phyloP scores from a whole-genome alignment of 2,888 invertebrate genomes.

The Monochamus alternatus region DNA sequence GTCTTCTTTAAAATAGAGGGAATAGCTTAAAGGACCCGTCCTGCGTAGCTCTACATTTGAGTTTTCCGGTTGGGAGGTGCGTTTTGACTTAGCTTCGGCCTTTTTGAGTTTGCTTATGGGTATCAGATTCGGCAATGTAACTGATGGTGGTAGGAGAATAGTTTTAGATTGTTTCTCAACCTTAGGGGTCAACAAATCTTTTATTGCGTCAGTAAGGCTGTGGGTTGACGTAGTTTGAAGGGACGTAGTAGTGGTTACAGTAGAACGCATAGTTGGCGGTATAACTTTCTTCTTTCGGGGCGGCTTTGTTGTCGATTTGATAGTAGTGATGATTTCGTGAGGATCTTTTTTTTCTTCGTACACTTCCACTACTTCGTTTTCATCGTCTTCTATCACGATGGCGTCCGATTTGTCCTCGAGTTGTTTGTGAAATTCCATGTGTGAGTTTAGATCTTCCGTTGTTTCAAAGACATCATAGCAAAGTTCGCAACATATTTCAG shows the following conservation, averaged over 20 bases:
- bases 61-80: background rate
- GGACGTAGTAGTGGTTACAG: constrained; percentile 21
- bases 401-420: constrained; percentile 37
- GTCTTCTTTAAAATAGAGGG: constrained; percentile 13
- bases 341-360: constrained; percentile 39
- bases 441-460: constrained; percentile 54
- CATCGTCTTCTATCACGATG: constrained; percentile 44
- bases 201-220: constrained; percentile 41
- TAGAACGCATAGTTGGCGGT: background rate
- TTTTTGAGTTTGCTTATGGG: background rate
- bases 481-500: constrained; percentile 61
- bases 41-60: constrained; percentile 11
- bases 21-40: constrained; percentile 26
- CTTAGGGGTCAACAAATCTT: constrained; percentile 43
- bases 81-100: background rate
- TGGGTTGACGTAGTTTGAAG: constrained; percentile 16
- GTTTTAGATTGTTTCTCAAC: constrained; percentile 43
- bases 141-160: constrained; percentile 22
- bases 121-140: background rate
- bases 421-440: constrained; percentile 54
- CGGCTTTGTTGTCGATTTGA: constrained; percentile 33
- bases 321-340: constrained; percentile 42
- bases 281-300: background rate
- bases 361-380: constrained; percentile 38
- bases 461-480: constrained; percentile 60